Evolutionary conservation across 2,113 vertebrate species (phyloP).

Genomic region (Turnix velox): DNA sequence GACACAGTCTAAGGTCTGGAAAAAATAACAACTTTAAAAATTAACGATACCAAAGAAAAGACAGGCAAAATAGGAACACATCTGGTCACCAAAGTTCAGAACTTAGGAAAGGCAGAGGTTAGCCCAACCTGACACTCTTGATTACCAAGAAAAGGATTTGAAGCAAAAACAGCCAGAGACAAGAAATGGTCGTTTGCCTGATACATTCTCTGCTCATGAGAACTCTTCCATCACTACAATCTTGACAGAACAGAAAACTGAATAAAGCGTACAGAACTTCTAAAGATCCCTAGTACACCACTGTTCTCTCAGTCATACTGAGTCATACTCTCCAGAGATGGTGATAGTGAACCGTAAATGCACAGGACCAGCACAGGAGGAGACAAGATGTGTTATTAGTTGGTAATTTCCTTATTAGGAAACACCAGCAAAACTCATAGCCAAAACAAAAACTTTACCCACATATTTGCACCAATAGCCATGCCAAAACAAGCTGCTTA

Average conservation of each 20-base stretch:
- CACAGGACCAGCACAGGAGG: not conserved
- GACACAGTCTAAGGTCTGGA: not conserved
- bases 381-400: not conserved
- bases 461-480: not conserved
- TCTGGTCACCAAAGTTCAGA: not conserved
- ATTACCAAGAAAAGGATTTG: not conserved
- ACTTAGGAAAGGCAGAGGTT: not conserved
- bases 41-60: not conserved
- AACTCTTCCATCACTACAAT: not conserved
- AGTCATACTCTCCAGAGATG: not conserved
- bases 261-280: not conserved
- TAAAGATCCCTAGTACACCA: not conserved
- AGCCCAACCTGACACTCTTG: not conserved
- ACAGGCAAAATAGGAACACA: not conserved
- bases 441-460: not conserved
- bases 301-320: not conserved
- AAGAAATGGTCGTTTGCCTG: not conserved
- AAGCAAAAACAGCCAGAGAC: not conserved
- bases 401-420: not conserved
- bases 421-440: not conserved
- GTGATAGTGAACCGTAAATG: not conserved
- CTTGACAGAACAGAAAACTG: not conserved
- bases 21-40: not conserved
- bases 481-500: not conserved
- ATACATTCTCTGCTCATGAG: not conserved